phyloP scores from a whole-genome alignment of 2,888 invertebrate species.

The Dolomedes plantarius region DNA sequence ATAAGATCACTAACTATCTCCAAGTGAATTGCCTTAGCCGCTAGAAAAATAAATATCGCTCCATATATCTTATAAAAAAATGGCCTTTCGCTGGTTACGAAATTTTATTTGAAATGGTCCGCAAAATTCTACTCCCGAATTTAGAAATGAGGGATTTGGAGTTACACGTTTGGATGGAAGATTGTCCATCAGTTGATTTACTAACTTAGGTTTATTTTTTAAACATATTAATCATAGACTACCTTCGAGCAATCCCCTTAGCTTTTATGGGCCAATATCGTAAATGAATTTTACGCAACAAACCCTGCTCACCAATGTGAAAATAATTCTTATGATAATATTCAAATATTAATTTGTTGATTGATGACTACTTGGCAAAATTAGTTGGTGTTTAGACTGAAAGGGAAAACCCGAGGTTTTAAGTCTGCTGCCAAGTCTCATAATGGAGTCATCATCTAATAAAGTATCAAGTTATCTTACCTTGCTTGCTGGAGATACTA shows the following conservation, averaged over 20 bases:
- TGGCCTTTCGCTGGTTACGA: neutral
- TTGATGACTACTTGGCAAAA: constrained; percentile 1
- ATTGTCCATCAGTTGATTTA: neutral
- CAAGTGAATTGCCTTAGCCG: neutral
- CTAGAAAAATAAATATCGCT: constrained; percentile 1
- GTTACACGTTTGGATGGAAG: neutral
- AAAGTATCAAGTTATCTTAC: constrained; percentile 1
- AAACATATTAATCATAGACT: neutral
- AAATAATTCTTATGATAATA: neutral
- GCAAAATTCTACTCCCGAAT: constrained; percentile 27
- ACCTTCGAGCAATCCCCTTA: neutral
- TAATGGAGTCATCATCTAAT: neutral
- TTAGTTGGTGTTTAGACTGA: neutral
- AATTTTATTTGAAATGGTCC: constrained; percentile 18
- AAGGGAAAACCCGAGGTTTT: neutral
- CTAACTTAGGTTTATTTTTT: neutral
- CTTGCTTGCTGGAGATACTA: constrained; percentile 13
- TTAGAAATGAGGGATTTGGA: constrained; percentile 15
- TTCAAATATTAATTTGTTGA: neutral
- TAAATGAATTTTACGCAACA: neutral
- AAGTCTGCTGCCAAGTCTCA: constrained; percentile 15
- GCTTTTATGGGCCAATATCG: neutral
- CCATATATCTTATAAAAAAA: constrained; percentile 1
- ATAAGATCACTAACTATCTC: constrained; percentile 16
- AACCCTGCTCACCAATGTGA: neutral